Evolutionary conservation across 2,797 vertebrate species (phyloP).

Genomic region (Amazona finschi): DNA sequence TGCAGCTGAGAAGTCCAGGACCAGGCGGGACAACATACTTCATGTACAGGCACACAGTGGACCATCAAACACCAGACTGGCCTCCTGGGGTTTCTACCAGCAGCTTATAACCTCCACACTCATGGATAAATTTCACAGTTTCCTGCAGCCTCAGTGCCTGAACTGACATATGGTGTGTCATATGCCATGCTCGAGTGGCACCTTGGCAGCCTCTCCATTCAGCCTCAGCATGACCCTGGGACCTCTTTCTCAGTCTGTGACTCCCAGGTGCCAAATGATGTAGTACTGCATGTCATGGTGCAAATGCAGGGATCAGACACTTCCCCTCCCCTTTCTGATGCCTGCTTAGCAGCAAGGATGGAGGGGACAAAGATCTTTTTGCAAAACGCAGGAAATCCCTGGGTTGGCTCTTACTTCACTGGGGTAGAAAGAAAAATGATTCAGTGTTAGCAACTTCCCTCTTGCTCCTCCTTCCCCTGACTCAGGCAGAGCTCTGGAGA

Average conservation of each 20-base stretch:
- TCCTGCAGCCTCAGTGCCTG: neutral
- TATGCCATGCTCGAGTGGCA: accelerated
- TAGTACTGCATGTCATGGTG: neutral
- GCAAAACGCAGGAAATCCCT: neutral
- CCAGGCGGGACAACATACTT: accelerated
- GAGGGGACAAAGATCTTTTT: neutral
- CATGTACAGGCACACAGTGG: neutral
- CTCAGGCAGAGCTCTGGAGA: neutral
- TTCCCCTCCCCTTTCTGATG: neutral
- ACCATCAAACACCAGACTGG: neutral
- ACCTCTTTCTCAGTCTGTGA: neutral
- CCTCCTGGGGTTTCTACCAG: neutral
- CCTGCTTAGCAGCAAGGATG: neutral
- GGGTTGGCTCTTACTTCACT: neutral
- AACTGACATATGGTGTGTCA: neutral
- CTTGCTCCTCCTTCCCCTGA: neutral
- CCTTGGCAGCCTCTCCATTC: neutral
- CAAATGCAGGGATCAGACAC: neutral
- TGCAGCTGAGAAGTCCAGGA: neutral
- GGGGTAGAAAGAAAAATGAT: neutral
- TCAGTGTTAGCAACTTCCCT: neutral
- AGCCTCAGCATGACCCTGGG: accelerated
- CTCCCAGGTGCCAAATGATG: neutral
- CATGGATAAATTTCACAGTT: neutral
- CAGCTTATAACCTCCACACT: neutral